Evolutionary conservation across 2,797 vertebrate species (phyloP).

Genomic region (Thamnophis elegans): DNA sequence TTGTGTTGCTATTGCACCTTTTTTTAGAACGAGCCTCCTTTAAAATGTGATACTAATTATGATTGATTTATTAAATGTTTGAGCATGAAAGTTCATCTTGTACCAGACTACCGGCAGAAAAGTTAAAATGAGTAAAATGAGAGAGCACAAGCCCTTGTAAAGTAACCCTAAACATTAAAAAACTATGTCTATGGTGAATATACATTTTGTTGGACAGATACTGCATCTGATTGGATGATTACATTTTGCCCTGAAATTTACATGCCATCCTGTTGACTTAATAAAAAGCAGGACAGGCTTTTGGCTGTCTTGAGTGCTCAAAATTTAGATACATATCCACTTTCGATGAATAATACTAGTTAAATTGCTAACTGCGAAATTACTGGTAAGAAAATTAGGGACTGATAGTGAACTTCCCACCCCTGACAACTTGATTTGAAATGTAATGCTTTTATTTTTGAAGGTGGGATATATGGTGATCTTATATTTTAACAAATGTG

Average conservation of each 20-base stretch:
- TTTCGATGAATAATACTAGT: not conserved
- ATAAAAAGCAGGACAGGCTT: slow-evolving; percentile 56
- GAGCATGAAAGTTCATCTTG: slow-evolving; percentile 46
- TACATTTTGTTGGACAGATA: not conserved
- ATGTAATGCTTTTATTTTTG: not conserved
- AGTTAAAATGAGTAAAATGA: not conserved
- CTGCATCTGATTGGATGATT: slow-evolving; percentile 23
- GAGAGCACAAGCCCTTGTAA: not conserved
- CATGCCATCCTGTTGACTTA: slow-evolving; percentile 18
- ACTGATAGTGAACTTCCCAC: not conserved
- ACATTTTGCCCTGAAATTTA: slow-evolving; percentile 9
- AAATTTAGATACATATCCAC: not conserved
- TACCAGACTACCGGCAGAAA: not conserved
- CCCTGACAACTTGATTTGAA: not conserved
- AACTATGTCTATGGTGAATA: not conserved
- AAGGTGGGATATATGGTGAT: not conserved
- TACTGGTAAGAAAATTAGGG: not conserved
- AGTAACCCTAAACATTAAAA: not conserved
- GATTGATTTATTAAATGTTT: not conserved
- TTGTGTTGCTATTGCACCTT: slow-evolving; percentile 1
- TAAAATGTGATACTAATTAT: not conserved
- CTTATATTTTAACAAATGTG: not conserved
- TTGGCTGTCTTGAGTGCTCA: slow-evolving; percentile 23
- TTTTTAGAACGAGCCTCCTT: not conserved
- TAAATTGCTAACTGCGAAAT: not conserved